These are phyloP conservation scores for Cyprinodon brontotheroides DNA, from an alignment of 2,113 vertebrate genomes.

Conservation along the genomic window DNA sequence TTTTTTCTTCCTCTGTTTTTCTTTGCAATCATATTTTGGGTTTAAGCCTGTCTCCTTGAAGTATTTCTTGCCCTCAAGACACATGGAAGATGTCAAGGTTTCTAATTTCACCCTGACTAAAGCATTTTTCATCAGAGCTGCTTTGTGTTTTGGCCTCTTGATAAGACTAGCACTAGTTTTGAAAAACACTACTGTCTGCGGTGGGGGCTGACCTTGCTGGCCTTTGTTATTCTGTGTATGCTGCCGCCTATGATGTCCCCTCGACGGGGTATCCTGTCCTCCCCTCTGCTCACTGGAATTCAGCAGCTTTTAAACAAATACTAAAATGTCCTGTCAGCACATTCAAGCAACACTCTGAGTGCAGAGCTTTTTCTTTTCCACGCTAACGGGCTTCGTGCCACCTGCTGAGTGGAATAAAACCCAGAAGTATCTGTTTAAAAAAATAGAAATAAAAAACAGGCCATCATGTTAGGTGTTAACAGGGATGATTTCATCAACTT, in stretches of 20 bases:
- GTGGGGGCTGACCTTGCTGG: conserved; percentile 34
- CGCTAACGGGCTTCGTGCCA: conserved; percentile 53
- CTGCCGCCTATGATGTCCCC: conserved; percentile 38
- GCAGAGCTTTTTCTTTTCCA: conserved; percentile 32
- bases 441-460: conserved; percentile 7
- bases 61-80: neutral
- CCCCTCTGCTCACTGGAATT: conserved; percentile 72
- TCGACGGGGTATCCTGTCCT: conserved; percentile 58
- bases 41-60: neutral
- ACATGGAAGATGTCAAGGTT: neutral
- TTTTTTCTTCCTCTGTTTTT: neutral
- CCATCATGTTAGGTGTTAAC: conserved; percentile 1
- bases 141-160: neutral
- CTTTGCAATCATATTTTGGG: neutral
- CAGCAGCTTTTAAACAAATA: conserved; percentile 75
- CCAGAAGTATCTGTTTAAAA: conserved; percentile 11
- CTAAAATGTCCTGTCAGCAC: conserved; percentile 75
- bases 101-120: neutral
- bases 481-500: conserved; percentile 14
- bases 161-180: conserved; percentile 8
- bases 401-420: conserved; percentile 67
- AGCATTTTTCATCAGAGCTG: neutral
- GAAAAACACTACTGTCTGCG: conserved; percentile 18
- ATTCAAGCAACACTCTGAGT: conserved; percentile 62
- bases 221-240: conserved; percentile 40